A percentile compares a stretch with the other conserved stretches of the same genome.
phyloP scores from a whole-genome alignment of 2,888 invertebrate genomes.

The Acrobasis consociella region DNA sequence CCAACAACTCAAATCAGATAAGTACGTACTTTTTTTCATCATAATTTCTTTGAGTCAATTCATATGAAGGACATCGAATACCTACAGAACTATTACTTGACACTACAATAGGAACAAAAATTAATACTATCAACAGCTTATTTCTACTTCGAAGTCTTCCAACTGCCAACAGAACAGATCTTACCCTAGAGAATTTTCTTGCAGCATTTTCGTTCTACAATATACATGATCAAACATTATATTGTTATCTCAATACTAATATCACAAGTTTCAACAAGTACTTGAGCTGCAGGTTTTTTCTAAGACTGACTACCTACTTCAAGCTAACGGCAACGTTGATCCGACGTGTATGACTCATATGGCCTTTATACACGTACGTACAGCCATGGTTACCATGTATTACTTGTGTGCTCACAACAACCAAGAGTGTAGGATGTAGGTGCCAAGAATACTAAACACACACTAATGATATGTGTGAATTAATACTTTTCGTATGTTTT shows the following conservation, averaged over 20 bases:
- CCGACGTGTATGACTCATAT: neutral
- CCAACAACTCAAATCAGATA: no score
- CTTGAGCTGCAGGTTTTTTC: neutral
- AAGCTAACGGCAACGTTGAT: neutral
- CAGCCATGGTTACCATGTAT: conserved; percentile 3
- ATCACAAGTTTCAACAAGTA: neutral
- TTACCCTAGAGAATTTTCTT: no score
- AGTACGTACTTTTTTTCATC: no score
- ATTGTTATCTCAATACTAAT: neutral
- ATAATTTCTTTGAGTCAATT: no score
- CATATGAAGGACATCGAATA: no score
- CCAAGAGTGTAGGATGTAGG: conserved; percentile 1
- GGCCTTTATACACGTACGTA: neutral
- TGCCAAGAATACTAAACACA: conserved; percentile 15
- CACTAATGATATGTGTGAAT: conserved; percentile 15
- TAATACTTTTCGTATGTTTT: conserved; percentile 4
- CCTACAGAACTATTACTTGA: no score
- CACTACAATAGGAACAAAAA: no score
- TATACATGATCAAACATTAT: no score
- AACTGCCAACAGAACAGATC: no score
- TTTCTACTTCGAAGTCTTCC: no score
- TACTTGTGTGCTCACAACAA: conserved; percentile 11
- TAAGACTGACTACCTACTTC: conserved; percentile 1
- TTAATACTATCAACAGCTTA: no score
- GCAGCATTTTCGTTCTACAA: no score